Evolutionary conservation across 2,888 invertebrate genomes (phyloP).

Genomic region (Conomelus anceps): DNA sequence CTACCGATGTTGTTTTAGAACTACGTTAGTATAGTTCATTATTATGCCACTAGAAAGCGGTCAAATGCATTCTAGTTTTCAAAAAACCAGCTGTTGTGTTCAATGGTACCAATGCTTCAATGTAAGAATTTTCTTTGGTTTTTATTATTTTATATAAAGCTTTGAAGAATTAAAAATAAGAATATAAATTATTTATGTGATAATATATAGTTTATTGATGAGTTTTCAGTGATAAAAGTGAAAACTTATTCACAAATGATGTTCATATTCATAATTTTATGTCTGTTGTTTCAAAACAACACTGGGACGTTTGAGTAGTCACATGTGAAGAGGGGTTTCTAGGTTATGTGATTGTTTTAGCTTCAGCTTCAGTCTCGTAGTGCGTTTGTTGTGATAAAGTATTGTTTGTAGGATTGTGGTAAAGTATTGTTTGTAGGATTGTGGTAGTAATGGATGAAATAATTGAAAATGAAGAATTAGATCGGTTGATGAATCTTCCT

Average conservation of each 20-base stretch:
- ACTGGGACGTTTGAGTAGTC: neutral
- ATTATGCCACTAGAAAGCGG: neutral
- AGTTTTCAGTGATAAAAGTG: neutral
- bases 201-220: too few species aligned
- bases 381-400: too few species aligned
- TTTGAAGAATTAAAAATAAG: too few species aligned
- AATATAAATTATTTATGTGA: too few species aligned
- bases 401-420: too few species aligned
- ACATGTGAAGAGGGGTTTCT: neutral
- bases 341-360: neutral
- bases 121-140: too few species aligned
- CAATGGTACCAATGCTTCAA: too few species aligned
- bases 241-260: neutral
- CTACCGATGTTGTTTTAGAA: neutral
- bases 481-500: neutral
- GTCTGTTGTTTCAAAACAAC: conserved; percentile 1
- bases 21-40: neutral
- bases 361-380: too few species aligned
- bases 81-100: neutral
- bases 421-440: too few species aligned
- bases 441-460: neutral
- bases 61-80: neutral
- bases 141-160: too few species aligned
- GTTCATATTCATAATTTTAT: neutral
- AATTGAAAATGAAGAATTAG: neutral